A percentile compares a stretch with the other conserved stretches of the same genome.
Evolutionary conservation across 2,797 vertebrate species (phyloP).

Genomic region (Leptatherina wallacei): DNA sequence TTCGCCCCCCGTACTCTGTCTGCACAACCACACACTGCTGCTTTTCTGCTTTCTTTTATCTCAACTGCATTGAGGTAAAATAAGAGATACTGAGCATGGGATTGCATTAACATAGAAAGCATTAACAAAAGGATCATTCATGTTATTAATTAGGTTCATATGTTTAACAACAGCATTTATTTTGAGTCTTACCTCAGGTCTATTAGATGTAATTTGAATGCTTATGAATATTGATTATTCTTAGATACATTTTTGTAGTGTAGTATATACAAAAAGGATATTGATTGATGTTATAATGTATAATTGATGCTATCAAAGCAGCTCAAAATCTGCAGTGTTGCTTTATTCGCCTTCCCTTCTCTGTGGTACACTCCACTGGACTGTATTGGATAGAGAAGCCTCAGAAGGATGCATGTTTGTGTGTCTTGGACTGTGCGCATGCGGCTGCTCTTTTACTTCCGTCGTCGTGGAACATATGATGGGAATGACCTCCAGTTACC

Average conservation of each 20-base stretch:
- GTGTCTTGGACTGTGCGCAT: constrained; percentile 35
- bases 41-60: constrained; percentile 21
- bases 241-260: not conserved
- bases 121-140: constrained; percentile 5
- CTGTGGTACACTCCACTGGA: not conserved
- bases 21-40: constrained; percentile 34
- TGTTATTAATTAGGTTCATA: constrained; percentile 3
- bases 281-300: not conserved
- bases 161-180: not conserved
- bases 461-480: constrained; percentile 75
- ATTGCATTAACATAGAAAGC: not conserved
- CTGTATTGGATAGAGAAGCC: not conserved
- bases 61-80: constrained; percentile 21
- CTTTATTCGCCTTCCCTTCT: constrained; percentile 7
- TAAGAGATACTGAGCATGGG: constrained; percentile 2
- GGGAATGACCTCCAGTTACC: constrained; percentile 64
- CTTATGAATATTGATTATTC: not conserved
- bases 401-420: constrained; percentile 10
- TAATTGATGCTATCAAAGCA: constrained; percentile 19
- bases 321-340: constrained; percentile 20
- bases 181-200: not conserved
- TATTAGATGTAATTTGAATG: not conserved
- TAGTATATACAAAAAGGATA: not conserved
- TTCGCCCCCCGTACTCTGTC: constrained; percentile 16
- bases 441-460: constrained; percentile 16